phyloP scores from a whole-genome alignment of 2,888 invertebrate genomes.

The Drosophila pegasa region DNA sequence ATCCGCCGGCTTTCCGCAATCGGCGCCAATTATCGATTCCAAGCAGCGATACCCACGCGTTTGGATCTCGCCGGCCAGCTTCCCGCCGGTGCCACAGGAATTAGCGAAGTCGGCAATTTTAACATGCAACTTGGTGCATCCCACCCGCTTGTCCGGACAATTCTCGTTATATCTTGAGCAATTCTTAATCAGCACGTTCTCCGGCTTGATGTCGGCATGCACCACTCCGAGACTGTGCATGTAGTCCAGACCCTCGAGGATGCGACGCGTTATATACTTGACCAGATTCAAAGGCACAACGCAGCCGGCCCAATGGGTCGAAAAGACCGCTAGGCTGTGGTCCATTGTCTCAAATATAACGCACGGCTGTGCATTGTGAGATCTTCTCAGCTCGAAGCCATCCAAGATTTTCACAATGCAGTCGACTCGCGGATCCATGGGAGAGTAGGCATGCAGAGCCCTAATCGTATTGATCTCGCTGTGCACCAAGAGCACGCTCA shows the following conservation, averaged over 20 bases:
- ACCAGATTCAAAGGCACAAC: neutral
- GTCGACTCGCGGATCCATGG: neutral
- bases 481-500: neutral
- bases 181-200: constrained; percentile 16
- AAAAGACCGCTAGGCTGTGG: neutral
- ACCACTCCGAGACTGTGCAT: constrained; percentile 13
- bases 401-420: neutral
- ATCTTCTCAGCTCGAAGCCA: neutral
- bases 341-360: constrained; percentile 8
- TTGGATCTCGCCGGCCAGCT: constrained; percentile 90
- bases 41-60: constrained; percentile 97
- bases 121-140: constrained; percentile 88
- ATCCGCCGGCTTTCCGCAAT: constrained; percentile 97
- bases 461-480: neutral
- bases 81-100: constrained; percentile 95
- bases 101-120: constrained; percentile 99
- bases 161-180: neutral
- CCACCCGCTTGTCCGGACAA: constrained; percentile 88
- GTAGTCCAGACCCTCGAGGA: constrained; percentile 13
- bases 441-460: neutral
- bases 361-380: neutral
- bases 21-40: constrained; percentile 97
- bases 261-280: neutral
- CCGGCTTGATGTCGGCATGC: constrained; percentile 38
- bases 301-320: neutral